These are phyloP conservation scores for Blastobasis adustella DNA, from an alignment of 2,888 invertebrate genomes.

Conservation along the genomic window DNA sequence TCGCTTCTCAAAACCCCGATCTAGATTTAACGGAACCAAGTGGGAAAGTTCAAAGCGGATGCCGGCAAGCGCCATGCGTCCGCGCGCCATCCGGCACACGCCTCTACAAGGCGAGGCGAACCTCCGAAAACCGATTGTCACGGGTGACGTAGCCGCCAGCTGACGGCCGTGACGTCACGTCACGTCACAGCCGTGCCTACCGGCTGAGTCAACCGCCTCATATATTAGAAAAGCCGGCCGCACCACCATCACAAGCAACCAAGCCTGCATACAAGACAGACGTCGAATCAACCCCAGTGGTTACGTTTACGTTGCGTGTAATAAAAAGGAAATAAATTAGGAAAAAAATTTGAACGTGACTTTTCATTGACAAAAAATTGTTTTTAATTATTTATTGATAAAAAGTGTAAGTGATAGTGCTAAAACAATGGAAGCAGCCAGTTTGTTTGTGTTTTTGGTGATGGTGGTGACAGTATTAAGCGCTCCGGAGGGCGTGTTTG, in stretches of 20 bases:
- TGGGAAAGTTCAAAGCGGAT: too few species aligned
- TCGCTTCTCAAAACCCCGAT: too few species aligned
- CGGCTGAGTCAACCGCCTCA: constrained; percentile 42
- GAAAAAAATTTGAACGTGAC: neutral
- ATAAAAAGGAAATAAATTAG: neutral
- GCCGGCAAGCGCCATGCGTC: too few species aligned
- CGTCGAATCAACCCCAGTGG: constrained; percentile 20
- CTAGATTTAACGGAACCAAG: too few species aligned
- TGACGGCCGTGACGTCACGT: constrained; percentile 27
- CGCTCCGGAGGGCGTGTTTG: too few species aligned
- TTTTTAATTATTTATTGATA: constrained; percentile 1
- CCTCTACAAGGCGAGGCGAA: neutral
- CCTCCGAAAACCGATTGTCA: constrained; percentile 25
- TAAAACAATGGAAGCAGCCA: constrained; percentile 36
- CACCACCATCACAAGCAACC: constrained; percentile 43
- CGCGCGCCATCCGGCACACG: neutral
- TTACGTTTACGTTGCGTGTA: neutral
- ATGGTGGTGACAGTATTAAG: constrained; percentile 33
- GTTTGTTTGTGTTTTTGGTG: constrained; percentile 44
- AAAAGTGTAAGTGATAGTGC: neutral
- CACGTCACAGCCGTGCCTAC: constrained; percentile 35
- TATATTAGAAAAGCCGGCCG: constrained; percentile 48
- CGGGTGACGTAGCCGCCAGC: constrained; percentile 31
- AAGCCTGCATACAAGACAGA: constrained; percentile 46
- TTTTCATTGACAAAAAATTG: neutral